These are phyloP conservation scores for Dasysyrphus tricinctus DNA, from an alignment of 2,888 invertebrate species.

Conservation along the genomic window DNA sequence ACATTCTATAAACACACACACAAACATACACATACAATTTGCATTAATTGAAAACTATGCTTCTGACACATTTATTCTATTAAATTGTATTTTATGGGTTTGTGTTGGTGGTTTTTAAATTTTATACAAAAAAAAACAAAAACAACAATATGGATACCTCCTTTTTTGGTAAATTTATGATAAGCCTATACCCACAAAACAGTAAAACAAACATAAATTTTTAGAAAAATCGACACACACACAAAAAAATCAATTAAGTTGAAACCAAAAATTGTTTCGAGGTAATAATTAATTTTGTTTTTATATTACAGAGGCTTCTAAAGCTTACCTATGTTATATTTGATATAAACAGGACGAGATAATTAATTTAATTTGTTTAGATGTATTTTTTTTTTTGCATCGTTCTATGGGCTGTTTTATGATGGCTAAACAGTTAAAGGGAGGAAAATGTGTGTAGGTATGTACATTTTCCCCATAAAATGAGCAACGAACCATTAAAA, in stretches of 20 bases:
- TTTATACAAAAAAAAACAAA: not conserved
- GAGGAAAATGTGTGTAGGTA: not conserved
- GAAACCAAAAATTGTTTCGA: slow-evolving; percentile 15
- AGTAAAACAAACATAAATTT: not conserved
- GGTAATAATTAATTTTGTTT: not conserved
- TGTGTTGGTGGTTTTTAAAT: not conserved
- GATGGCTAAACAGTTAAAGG: not conserved
- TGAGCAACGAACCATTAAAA: slow-evolving; percentile 2
- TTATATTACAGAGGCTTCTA: not conserved
- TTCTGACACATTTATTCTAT: slow-evolving; percentile 16
- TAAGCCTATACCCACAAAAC: not conserved
- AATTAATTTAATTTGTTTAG: slow-evolving; percentile 15
- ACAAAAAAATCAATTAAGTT: slow-evolving; percentile 25
- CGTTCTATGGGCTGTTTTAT: not conserved
- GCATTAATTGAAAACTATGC: slow-evolving; percentile 23
- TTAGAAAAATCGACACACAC: not conserved
- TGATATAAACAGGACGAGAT: not conserved
- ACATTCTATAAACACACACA: not conserved
- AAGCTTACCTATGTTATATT: not conserved
- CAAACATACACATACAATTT: not conserved
- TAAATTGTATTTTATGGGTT: not conserved
- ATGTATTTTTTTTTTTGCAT: not conserved
- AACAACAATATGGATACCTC: not conserved
- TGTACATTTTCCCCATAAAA: not conserved
- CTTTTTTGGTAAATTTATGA: not conserved